Evolutionary conservation across 2,797 vertebrate genomes (phyloP).

Genomic region (Diplodus sargus): DNA sequence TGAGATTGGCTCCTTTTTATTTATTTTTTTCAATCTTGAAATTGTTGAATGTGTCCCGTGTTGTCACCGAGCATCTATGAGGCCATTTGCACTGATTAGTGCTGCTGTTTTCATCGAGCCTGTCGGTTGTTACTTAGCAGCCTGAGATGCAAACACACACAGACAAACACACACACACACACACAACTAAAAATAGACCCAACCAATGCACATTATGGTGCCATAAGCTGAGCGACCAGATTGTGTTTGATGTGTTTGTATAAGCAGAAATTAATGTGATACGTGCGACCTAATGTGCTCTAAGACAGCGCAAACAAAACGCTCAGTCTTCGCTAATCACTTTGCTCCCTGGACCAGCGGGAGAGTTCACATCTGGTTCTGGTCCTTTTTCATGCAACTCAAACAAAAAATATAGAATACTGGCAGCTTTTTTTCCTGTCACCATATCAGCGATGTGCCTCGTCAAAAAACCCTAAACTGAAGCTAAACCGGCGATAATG

Average conservation of each 20-base stretch:
- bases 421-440: not conserved
- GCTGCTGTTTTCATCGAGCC: constrained; percentile 39
- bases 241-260: not conserved
- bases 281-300: not conserved
- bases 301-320: not conserved
- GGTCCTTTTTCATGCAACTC: not conserved
- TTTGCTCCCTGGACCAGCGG: not conserved
- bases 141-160: not conserved
- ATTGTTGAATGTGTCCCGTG: constrained; percentile 22
- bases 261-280: not conserved
- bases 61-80: constrained; percentile 42
- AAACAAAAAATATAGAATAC: not conserved
- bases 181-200: not conserved
- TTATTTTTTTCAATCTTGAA: constrained; percentile 28
- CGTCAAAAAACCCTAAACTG: not conserved
- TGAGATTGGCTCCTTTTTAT: not conserved
- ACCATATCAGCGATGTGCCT: not conserved
- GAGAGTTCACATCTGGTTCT: not conserved
- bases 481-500: not conserved
- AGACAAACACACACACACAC: not conserved
- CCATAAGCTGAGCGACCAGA: constrained; percentile 6
- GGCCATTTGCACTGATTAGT: constrained; percentile 60
- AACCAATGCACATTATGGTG: not conserved
- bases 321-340: not conserved
- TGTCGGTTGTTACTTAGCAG: constrained; percentile 56